Conservation (phyloP, 2,888 invertebrate species). For the Ischnus inquisitorius region DNA sequence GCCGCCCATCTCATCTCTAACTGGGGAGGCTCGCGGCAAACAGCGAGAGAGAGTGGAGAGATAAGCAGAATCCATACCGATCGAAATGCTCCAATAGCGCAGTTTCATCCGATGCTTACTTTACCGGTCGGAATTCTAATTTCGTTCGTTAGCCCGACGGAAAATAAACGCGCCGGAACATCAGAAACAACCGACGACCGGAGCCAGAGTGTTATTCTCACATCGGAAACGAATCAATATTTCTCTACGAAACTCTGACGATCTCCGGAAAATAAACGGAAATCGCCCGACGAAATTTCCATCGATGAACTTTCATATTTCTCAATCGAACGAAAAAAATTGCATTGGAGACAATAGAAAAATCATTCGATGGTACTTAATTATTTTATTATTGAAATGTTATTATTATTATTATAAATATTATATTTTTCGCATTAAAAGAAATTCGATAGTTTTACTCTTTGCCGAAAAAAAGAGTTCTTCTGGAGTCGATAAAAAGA, state of each 20-base stretch:
- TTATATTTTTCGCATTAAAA: too few relatives aligned
- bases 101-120: conserved; percentile 44
- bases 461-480: too few relatives aligned
- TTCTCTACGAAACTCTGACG: not conserved
- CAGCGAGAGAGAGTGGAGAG: conserved; percentile 5
- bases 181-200: not conserved
- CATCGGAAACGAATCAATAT: not conserved
- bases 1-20: conserved; percentile 22
- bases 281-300: not conserved
- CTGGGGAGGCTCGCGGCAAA: conserved; percentile 35
- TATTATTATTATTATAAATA: not conserved
- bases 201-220: not conserved
- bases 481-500: too few relatives aligned
- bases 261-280: not conserved
- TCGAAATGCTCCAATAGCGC: conserved; percentile 48
- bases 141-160: not conserved
- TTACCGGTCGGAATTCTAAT: conserved; percentile 55
- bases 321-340: not conserved
- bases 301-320: not conserved
- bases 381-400: not conserved
- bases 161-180: not conserved
- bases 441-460: too few relatives aligned
- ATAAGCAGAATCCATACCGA: conserved; percentile 51
- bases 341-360: not conserved
- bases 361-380: not conserved